These are phyloP conservation scores for Corbicula japonica DNA, from an alignment of 2,888 invertebrate genomes.

Conservation along the genomic window DNA sequence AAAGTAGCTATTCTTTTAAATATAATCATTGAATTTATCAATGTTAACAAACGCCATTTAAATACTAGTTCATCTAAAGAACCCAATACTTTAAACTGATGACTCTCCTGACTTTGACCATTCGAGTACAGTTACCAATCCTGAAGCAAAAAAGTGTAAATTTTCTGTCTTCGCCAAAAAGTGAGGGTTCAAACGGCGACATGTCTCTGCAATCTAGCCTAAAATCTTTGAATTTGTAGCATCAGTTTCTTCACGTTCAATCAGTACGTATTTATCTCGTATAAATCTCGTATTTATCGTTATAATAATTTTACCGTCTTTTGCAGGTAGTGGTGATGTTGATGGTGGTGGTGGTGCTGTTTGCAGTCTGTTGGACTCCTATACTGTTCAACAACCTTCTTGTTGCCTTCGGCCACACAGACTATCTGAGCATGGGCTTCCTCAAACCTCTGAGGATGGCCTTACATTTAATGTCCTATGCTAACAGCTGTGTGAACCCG, in stretches of 20 bases:
- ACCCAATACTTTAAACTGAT: no score
- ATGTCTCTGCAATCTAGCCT: no score
- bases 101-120: no score
- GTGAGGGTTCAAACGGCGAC: no score
- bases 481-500: constrained; percentile 92
- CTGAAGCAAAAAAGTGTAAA: no score
- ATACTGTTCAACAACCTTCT: constrained; percentile 90
- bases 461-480: constrained; percentile 91
- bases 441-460: constrained; percentile 89
- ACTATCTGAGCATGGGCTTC: constrained; percentile 87
- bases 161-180: no score
- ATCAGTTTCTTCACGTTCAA: neutral
- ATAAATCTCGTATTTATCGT: neutral
- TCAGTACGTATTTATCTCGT: neutral
- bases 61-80: no score
- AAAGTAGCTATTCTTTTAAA: no score
- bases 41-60: no score
- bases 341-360: constrained; percentile 90
- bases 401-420: constrained; percentile 89
- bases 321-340: constrained; percentile 40
- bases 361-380: constrained; percentile 92
- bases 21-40: no score
- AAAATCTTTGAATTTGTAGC: neutral
- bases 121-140: no score
- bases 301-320: neutral